Base-by-base conservation (phyloP, 1,140 invertebrate genomes). In the Brachionus rotundiformis region DNA sequence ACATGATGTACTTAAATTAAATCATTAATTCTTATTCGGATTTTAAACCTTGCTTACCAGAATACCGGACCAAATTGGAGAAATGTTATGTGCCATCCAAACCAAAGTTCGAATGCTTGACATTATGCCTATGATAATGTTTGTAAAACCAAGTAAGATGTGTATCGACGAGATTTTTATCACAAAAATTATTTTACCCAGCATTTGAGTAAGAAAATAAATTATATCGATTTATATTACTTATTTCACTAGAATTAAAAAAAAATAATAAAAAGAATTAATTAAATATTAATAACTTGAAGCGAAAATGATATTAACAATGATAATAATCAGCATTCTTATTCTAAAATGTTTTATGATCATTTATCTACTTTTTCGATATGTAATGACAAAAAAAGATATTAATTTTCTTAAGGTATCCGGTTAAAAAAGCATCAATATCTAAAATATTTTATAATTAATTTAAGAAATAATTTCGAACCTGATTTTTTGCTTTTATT, bases 31-130 rank as follows among this genome's bases (percentile, higher is more conserved):
- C n/a, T n/a, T n/a, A n/a, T n/a, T n/a, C n/a, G n/a, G n/a, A n/a
- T n/a, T n/a, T n/a, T n/a, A n/a, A n/a, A n/a, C n/a, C n/a, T n/a
- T n/a, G 49, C n/a, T 88, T 84, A 89, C 88, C 83, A 88, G 87
- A 63, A 85, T 86, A 0, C 88, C 88, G 76, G 86, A 88, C 88
- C 88, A 89, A 76, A 89, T 89, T 2, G 88, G 88, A 1, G 88
- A 88, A 0, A 89, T 87, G 41, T 84, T 86, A 83, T 89, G 88
- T 0, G 88, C 88, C 25, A 88, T 82, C 87, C 88, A 89, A 0
- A 89, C 86, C 75, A 87, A 86, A 0, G 87, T 86, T 54, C 85
- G 84, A 71, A 87, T 87, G 75, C 84, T 86, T 36, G 86, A 84
- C 19, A 87, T 85, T 10, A 87, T 85, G 0, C 88, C 88, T 36